Conservation (phyloP, 2,113 vertebrate species). For the Bolborhynchus lineola region DNA sequence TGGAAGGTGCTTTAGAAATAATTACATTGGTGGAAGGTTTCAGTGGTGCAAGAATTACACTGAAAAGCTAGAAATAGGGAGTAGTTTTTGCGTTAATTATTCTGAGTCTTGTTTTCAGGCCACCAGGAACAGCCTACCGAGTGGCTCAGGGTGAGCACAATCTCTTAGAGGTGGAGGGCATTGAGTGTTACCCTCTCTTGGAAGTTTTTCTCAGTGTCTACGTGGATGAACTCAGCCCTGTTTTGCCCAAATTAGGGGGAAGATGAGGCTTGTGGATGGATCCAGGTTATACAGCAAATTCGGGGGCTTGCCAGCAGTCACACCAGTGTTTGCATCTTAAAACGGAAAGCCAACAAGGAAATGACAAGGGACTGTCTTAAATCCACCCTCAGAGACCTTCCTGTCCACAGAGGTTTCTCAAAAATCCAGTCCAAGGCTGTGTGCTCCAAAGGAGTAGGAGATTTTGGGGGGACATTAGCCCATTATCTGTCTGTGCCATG, state of each 20-base stretch:
- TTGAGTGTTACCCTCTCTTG: conserved; percentile 42
- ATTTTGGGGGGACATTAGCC: neutral
- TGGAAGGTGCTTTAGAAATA: neutral
- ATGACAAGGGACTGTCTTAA: neutral
- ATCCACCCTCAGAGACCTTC: neutral
- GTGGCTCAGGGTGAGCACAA: conserved; percentile 70
- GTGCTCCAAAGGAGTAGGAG: neutral
- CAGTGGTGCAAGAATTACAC: neutral
- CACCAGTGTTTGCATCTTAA: neutral
- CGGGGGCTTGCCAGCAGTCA: neutral
- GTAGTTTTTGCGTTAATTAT: neutral
- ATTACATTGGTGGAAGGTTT: neutral
- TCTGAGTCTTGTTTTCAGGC: conserved; percentile 8
- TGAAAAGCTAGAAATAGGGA: neutral
- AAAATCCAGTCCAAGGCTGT: neutral
- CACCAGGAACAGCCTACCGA: neutral
- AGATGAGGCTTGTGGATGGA: neutral
- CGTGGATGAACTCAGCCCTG: neutral
- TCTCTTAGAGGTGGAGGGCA: conserved; percentile 56
- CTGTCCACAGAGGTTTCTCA: neutral
- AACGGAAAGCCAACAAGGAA: neutral
- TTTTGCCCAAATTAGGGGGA: neutral
- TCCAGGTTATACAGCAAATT: neutral
- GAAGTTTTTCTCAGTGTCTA: neutral
- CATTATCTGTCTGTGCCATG: neutral